Evolutionary conservation across 2,888 invertebrate genomes (phyloP), one percentile per base, ranked within the genome.

Genomic region (Brachypalpus laphriformis): DNA sequence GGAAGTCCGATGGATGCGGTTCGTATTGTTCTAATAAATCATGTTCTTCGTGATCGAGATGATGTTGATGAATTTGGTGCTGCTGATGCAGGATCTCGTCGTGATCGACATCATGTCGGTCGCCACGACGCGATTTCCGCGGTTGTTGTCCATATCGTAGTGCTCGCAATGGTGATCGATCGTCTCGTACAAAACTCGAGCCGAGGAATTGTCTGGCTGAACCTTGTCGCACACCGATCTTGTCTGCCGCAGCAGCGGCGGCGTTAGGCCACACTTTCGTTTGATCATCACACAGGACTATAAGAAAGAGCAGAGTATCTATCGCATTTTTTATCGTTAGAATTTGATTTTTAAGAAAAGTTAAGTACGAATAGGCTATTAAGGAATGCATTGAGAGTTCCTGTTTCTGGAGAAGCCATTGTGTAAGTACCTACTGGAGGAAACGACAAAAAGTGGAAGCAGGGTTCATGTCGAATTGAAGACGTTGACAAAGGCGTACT

Each of bases 151-250:
- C 81, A 54, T 66, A 85, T 6, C 71, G 65, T 0, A 76, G 77
- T 8, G 87, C 45, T 47, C 83, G 72, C 40, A 81, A 1, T 0
- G 63, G 87, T 8, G 87, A 57, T 31, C 76, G 75, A 7, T 78
- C 86, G 42, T 87, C 88, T 45, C 88, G 87, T 2, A 88, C 87
- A 63, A 87, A 88, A 63, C 93, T 93, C 7, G 94, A 93, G 54
- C 94, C 94, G 87, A 92, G 93, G 92, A 94, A 93, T 89, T 94
- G 93, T 28, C 94, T 91, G 86, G 93, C 92, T 18, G 88, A 88
- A 34, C 89, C 89, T 81, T 88, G 88, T 54, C 88, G 87, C 6
- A 89, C 87, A 68, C 86, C 87, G n/a, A 87, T 51, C 28, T 85
- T 85, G 9, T 47, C 66, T 8, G 34, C 37, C 4, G 57, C 68